Percentiles rank a stretch among this genome's conserved stretches.
Conservation (phyloP, 2,888 invertebrate species). For the Stenchaetothrips biformis region DNA sequence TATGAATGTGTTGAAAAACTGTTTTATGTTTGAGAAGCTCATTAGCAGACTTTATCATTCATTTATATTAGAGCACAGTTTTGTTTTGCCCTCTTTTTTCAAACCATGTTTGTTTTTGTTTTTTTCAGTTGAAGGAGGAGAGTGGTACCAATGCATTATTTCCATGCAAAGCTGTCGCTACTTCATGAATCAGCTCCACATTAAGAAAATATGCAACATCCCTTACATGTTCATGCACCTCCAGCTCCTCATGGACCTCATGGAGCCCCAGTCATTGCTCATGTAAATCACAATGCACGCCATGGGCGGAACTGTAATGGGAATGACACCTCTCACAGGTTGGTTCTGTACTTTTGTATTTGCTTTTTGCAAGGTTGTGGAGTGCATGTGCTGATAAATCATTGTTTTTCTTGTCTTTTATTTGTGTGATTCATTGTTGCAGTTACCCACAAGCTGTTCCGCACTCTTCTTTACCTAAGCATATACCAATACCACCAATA, state of each 20-base stretch:
- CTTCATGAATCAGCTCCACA: background rate
- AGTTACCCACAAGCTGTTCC: background rate
- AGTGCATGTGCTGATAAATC: background rate
- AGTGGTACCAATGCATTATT: background rate
- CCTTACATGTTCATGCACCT: background rate
- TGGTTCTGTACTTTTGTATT: background rate
- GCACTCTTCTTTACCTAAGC: constrained; percentile 54
- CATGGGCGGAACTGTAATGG: constrained; percentile 1
- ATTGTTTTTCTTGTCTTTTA: background rate
- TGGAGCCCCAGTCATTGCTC: background rate
- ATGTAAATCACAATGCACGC: background rate
- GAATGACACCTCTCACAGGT: background rate
- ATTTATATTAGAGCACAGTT: background rate
- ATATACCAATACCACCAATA: constrained; percentile 73
- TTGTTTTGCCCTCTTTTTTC: background rate
- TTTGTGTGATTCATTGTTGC: background rate
- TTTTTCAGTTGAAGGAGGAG: background rate
- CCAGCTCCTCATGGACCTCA: background rate
- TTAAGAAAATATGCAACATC: constrained; percentile 11
- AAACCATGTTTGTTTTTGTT: background rate
- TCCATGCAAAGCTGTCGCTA: background rate
- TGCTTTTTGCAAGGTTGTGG: background rate
- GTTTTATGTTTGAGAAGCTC: too few species aligned
- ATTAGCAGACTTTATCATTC: too few species aligned
- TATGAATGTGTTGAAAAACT: too few species aligned